A percentile compares a stretch with the other conserved stretches of the same genome.
phyloP scores from a whole-genome alignment of 2,797 vertebrate species.

The Ateles fusciceps region DNA sequence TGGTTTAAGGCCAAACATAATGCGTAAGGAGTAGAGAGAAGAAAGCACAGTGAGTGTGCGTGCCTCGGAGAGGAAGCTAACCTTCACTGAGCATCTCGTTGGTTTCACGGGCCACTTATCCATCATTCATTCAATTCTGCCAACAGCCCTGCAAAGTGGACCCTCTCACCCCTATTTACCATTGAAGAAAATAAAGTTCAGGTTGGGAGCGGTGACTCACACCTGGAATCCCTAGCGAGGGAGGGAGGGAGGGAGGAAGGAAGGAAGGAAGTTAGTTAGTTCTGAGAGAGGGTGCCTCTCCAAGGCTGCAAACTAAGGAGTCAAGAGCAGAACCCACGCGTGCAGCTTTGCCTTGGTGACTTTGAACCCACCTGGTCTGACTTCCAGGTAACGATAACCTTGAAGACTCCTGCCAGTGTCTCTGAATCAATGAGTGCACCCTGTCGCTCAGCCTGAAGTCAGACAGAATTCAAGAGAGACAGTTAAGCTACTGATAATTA shows the following conservation, averaged over 20 bases:
- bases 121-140: background rate
- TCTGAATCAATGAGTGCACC: background rate
- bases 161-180: background rate
- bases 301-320: background rate
- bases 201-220: background rate
- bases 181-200: background rate
- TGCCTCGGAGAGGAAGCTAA: accelerated
- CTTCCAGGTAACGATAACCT: background rate
- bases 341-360: background rate
- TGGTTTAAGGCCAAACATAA: background rate
- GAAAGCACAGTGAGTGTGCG: accelerated
- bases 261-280: background rate
- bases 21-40: accelerated
- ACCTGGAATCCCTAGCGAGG: background rate
- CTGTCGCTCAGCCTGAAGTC: background rate
- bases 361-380: background rate
- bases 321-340: background rate
- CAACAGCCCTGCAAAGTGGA: background rate
- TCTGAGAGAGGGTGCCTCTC: background rate
- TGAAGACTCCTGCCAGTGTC: background rate
- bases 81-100: background rate
- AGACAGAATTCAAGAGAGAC: background rate
- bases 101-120: background rate
- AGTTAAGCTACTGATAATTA: background rate
- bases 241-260: no score